Conservation (phyloP, 2,888 invertebrate species). For the Eudasyphora cyanicolor region DNA sequence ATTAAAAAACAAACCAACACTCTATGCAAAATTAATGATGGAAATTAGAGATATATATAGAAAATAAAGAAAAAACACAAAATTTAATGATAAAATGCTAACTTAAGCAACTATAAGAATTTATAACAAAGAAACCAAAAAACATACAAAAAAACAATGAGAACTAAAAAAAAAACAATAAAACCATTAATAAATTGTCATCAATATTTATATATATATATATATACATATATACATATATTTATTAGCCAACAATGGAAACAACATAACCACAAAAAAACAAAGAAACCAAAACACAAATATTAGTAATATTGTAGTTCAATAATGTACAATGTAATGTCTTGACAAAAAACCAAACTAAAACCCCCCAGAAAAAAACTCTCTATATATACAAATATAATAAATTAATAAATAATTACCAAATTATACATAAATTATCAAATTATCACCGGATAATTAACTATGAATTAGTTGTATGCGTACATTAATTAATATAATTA, state of each 20-base stretch:
- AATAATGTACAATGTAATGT: slow-evolving; percentile 66
- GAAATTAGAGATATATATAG: slow-evolving; percentile 2
- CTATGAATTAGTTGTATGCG: slow-evolving; percentile 39
- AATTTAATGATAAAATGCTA: slow-evolving; percentile 20
- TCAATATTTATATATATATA: slow-evolving; percentile 59
- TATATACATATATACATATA: slow-evolving; percentile 46
- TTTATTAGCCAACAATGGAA: slow-evolving; percentile 60
- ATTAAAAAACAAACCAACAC: slow-evolving; percentile 35
- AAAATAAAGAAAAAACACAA: slow-evolving; percentile 44
- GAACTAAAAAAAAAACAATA: slow-evolving; percentile 35
- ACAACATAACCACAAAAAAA: slow-evolving; percentile 49
- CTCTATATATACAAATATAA: slow-evolving; percentile 55
- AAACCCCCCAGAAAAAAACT: slow-evolving; percentile 23
- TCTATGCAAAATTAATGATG: slow-evolving; percentile 29
- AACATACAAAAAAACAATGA: slow-evolving; percentile 31
- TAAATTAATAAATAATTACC: slow-evolving; percentile 26
- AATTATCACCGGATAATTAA: slow-evolving; percentile 50
- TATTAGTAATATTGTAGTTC: slow-evolving; percentile 63
- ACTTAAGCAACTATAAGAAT: slow-evolving; percentile 59
- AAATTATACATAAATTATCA: slow-evolving; percentile 66
- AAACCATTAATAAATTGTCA: slow-evolving; percentile 68
- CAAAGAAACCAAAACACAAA: slow-evolving; percentile 31
- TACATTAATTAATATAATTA: slow-evolving; percentile 30
- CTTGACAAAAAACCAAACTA: slow-evolving; percentile 41
- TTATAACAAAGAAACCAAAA: slow-evolving; percentile 41